phyloP scores from a whole-genome alignment of 1,140 invertebrate species.

The Drosophila kanapiae region DNA sequence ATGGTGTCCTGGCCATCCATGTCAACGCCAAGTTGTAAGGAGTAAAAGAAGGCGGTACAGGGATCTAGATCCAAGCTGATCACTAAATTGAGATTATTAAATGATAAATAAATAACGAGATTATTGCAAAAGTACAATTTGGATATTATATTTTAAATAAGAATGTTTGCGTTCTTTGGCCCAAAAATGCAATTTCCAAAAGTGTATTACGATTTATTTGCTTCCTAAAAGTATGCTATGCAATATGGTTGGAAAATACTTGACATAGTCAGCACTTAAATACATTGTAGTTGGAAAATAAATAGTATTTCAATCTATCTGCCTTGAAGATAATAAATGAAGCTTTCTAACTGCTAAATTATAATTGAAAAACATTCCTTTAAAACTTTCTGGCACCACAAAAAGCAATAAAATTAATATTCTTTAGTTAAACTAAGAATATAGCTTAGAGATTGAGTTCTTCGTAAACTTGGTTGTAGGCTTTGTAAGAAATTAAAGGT shows the following conservation, averaged over 20 bases:
- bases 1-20: conserved; percentile 86
- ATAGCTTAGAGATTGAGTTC: not conserved
- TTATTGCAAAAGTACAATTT: conserved; percentile 10
- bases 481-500: not conserved
- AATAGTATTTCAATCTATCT: not conserved
- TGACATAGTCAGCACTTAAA: too few species aligned
- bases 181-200: not conserved
- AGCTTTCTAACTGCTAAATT: too few species aligned
- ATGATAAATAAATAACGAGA: conserved; percentile 23
- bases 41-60: not conserved
- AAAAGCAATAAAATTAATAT: not conserved
- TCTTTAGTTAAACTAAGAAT: too few species aligned
- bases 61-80: not conserved
- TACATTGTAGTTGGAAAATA: too few species aligned
- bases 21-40: conserved; percentile 82
- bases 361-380: not conserved
- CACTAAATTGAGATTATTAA: conserved; percentile 24
- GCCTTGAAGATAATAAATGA: not conserved
- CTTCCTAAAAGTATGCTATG: too few species aligned
- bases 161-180: not conserved
- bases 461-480: not conserved
- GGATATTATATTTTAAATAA: not conserved
- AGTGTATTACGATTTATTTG: too few species aligned
- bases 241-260: too few species aligned
- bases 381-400: not conserved